phyloP scores from a whole-genome alignment of 2,113 vertebrate genomes.

The Urocolius indicus region DNA sequence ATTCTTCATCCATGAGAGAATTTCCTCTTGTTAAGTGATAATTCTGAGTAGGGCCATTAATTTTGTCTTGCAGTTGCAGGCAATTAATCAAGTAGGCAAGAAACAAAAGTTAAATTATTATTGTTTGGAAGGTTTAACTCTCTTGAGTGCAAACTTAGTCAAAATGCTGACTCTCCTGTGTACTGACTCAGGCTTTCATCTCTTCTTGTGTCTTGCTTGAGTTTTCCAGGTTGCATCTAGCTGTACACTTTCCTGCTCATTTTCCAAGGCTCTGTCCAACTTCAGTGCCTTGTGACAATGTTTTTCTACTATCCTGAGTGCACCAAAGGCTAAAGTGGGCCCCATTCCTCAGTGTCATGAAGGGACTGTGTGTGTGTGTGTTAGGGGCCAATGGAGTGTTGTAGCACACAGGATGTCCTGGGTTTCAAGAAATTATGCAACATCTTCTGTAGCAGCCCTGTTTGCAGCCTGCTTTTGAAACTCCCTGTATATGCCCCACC shows the following conservation, averaged over 20 bases:
- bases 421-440: not conserved
- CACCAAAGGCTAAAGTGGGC: not conserved
- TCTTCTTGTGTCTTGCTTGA: not conserved
- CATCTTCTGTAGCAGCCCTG: not conserved
- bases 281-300: not conserved
- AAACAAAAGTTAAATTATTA: not conserved
- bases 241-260: not conserved
- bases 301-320: not conserved
- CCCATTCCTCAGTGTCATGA: not conserved
- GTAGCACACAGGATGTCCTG: not conserved
- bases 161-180: not conserved
- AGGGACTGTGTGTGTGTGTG: not conserved
- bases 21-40: not conserved
- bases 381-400: not conserved
- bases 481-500: accelerated
- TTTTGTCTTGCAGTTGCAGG: not conserved
- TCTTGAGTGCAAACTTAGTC: not conserved
- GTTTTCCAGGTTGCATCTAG: not conserved
- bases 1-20: not conserved
- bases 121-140: not conserved
- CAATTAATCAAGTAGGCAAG: conserved; percentile 15
- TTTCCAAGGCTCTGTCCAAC: not conserved
- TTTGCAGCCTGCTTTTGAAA: not conserved
- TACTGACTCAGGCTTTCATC: not conserved
- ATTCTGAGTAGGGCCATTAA: not conserved